These are phyloP conservation scores for Drosophila suzukii DNA, from an alignment of 1,140 invertebrate genomes.

Conservation along the genomic window DNA sequence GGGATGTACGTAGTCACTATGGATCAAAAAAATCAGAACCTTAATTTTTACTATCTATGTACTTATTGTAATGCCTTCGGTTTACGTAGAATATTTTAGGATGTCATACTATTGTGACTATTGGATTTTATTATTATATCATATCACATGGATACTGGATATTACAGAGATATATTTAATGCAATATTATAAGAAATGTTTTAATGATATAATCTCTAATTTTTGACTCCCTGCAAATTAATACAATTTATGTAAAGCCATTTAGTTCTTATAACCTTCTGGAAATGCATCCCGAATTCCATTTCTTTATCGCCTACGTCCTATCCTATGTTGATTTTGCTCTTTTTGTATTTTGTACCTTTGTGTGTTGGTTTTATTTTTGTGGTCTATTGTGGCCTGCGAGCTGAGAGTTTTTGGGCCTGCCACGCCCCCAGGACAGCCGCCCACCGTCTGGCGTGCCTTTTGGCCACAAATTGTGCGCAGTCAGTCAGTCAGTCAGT, in stretches of 20 bases:
- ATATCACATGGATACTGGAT: too few relatives aligned
- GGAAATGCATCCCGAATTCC: background rate
- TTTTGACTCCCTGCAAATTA: too few relatives aligned
- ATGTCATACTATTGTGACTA: too few relatives aligned
- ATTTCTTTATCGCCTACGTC: background rate
- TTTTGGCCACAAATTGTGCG: conserved; percentile 55
- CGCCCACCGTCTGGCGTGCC: conserved; percentile 25
- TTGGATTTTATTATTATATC: too few relatives aligned
- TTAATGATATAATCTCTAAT: too few relatives aligned
- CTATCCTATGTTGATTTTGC: background rate
- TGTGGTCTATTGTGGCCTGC: conserved; percentile 1
- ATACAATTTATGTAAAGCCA: background rate
- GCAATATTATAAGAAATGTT: too few relatives aligned
- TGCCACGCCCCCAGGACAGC: conserved; percentile 5
- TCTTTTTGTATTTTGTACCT: background rate
- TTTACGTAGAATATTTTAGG: too few relatives aligned
- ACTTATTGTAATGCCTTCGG: too few relatives aligned
- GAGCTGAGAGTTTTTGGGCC: conserved; percentile 20
- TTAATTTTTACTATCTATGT: too few relatives aligned
- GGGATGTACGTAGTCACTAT: background rate
- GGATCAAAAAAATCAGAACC: too few relatives aligned
- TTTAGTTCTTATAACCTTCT: background rate
- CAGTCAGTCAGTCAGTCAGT: conserved; percentile 36
- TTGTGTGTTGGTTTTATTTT: background rate
- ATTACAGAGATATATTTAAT: too few relatives aligned